Evolutionary conservation across 1,140 invertebrate species (phyloP).

Genomic region (Fopius arisanus): DNA sequence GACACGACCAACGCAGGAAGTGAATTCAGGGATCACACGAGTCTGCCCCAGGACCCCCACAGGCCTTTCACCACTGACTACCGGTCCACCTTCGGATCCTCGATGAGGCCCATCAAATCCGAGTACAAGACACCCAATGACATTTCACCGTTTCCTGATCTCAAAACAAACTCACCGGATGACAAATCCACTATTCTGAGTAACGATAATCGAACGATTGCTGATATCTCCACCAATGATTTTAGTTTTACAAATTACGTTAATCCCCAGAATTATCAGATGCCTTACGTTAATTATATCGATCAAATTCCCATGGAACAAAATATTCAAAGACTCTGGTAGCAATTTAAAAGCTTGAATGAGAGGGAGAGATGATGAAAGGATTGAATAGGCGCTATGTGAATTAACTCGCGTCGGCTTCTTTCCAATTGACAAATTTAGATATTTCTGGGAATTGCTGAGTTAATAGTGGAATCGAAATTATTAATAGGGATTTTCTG

Average conservation of each 20-base stretch:
- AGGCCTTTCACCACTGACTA: slow-evolving; percentile 34
- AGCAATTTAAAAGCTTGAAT: no score
- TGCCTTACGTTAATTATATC: slow-evolving; percentile 59
- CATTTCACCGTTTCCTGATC: slow-evolving; percentile 41
- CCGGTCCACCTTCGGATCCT: slow-evolving; percentile 30
- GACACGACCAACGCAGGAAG: slow-evolving; percentile 39
- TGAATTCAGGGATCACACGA: slow-evolving; percentile 44
- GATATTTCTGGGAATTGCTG: slow-evolving; percentile 3
- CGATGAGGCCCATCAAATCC: slow-evolving; percentile 40
- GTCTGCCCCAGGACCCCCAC: slow-evolving; percentile 37
- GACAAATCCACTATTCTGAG: slow-evolving; percentile 35
- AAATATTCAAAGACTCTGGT: slow-evolving; percentile 60
- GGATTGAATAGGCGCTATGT: neutral
- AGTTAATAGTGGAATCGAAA: slow-evolving; percentile 42
- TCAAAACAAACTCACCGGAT: slow-evolving; percentile 34
- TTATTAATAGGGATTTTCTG: slow-evolving; percentile 64
- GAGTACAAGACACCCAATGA: slow-evolving; percentile 48
- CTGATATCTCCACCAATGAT: slow-evolving; percentile 44
- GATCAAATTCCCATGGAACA: slow-evolving; percentile 55
- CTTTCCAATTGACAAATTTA: neutral
- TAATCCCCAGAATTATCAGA: slow-evolving; percentile 52
- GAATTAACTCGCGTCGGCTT: neutral
- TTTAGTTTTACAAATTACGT: slow-evolving; percentile 53
- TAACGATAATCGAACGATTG: slow-evolving; percentile 44
- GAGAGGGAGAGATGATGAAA: no score